A percentile compares a stretch with the other conserved stretches of the same genome.
Evolutionary conservation across 2,797 vertebrate genomes (phyloP).

Genomic region (Sphenodon punctatus): DNA sequence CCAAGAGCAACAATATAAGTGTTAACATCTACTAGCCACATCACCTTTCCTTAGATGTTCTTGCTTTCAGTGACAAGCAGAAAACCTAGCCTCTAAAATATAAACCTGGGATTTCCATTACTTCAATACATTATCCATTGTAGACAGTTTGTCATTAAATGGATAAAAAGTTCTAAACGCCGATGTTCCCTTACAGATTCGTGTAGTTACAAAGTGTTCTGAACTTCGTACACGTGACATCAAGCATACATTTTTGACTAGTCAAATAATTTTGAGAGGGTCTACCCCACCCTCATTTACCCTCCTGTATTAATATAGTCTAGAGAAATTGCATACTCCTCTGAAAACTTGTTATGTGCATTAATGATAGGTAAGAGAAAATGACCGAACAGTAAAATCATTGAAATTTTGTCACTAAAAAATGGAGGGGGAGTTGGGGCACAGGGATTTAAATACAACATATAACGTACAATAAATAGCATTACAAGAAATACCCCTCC

Average conservation of each 20-base stretch:
- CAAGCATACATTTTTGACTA: neutral
- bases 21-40: no score
- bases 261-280: neutral
- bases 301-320: neutral
- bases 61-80: neutral
- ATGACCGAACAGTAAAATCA: neutral
- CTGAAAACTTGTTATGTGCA: neutral
- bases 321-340: neutral
- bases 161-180: no score
- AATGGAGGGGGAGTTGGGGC: neutral
- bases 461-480: neutral
- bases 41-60: no score
- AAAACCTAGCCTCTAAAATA: neutral
- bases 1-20: no score
- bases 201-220: no score
- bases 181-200: no score
- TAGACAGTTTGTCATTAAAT: neutral
- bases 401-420: neutral
- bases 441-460: neutral
- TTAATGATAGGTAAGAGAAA: neutral
- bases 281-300: neutral
- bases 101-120: neutral
- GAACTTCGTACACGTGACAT: neutral
- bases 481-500: neutral
- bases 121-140: neutral